Evolutionary conservation across 2,888 invertebrate genomes (phyloP).

Genomic region (Epistrophe grossulariae): DNA sequence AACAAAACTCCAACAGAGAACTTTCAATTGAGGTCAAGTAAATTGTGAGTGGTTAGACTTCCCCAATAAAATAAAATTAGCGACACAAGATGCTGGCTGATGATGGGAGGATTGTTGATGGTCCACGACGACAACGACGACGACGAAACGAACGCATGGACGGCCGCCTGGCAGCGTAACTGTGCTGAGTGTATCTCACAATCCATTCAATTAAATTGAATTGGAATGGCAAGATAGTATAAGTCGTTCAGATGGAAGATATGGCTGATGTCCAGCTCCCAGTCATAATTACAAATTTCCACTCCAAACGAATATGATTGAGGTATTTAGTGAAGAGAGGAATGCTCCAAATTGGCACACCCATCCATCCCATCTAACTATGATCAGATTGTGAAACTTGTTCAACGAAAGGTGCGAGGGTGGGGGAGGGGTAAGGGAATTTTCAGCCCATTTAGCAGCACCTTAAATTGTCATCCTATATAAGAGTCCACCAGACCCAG

Average conservation of each 20-base stretch:
- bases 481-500: conserved; percentile 1
- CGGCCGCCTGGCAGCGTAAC: background rate
- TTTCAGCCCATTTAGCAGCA: conserved; percentile 38
- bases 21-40: conserved; percentile 69
- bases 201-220: conserved; percentile 73
- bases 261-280: conserved; percentile 5
- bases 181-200: conserved; percentile 17
- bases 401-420: background rate
- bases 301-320: conserved; percentile 61
- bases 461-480: conserved; percentile 45
- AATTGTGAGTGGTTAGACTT: conserved; percentile 61
- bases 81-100: conserved; percentile 59
- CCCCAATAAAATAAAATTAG: conserved; percentile 66
- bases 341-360: conserved; percentile 54
- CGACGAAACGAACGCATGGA: background rate
- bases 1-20: conserved; percentile 25
- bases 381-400: conserved; percentile 31
- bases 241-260: conserved; percentile 5
- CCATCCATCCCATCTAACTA: conserved; percentile 22
- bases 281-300: conserved; percentile 49
- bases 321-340: conserved; percentile 49
- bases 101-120: conserved; percentile 1
- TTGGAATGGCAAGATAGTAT: conserved; percentile 58
- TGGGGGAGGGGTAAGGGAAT: background rate
- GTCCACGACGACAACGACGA: background rate